Conservation (phyloP, 2,113 vertebrate species). For the Equus quagga region DNA sequence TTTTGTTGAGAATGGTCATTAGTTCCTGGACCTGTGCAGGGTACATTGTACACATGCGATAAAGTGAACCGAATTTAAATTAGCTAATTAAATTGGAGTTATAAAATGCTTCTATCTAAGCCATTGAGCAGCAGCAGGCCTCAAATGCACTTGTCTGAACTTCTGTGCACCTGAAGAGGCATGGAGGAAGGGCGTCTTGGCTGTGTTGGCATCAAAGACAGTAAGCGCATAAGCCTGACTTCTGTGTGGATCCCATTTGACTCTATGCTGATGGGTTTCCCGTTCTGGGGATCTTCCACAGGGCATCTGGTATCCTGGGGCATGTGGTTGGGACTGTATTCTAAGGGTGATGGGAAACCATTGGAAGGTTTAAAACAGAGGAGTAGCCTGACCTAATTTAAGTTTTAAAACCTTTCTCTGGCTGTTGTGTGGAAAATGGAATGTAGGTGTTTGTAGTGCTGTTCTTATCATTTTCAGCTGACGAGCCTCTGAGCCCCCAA, state of each 20-base stretch:
- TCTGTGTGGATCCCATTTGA: background rate
- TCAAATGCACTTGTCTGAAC: background rate
- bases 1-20: slow-evolving; percentile 33
- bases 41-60: background rate
- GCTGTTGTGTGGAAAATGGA: background rate
- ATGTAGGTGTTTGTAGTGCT: background rate
- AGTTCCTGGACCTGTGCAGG: background rate
- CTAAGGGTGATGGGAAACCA: background rate
- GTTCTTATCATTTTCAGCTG: background rate
- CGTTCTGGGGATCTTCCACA: background rate
- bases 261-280: background rate
- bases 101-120: slow-evolving; percentile 22
- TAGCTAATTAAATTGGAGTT: slow-evolving; percentile 19
- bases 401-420: background rate
- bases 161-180: background rate
- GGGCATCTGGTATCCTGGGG: background rate
- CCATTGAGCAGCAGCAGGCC: background rate
- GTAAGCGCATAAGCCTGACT: background rate
- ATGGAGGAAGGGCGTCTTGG: background rate
- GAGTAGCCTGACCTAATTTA: background rate
- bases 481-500: background rate
- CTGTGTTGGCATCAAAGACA: rapidly evolving
- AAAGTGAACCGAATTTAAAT: slow-evolving; percentile 43
- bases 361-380: background rate
- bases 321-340: background rate